Base-by-base conservation (phyloP, 2,888 invertebrate genomes). In the Chromoteleia sp. region DNA sequence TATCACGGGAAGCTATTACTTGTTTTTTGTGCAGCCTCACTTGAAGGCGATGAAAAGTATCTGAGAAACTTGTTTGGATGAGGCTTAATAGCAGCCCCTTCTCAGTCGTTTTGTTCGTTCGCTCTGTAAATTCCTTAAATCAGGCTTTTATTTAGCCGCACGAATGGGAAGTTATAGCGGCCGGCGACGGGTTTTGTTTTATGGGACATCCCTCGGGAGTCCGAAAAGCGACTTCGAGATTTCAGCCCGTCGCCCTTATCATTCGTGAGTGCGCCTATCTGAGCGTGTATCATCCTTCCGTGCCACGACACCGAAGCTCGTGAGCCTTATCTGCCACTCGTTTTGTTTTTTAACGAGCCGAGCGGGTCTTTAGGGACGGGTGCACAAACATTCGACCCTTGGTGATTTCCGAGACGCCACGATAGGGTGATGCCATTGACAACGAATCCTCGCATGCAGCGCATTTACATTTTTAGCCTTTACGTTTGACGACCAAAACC, bases 321-420 rank as follows among this genome's bases (percentile, higher is more conserved):
- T 54, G 73, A 67, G 76, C 39, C 78, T 83, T 81, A 83, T 82
- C 83, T 76, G 70, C 56, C 59, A 77, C 82, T 83, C 85, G 85
- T 86, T 87, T 85, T 86, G 85, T 84, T 81, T 81, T 82, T 80
- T 85, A 87, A 86, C 86, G 86, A 87, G 85, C 82, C 79, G 71
- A 82, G 83, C 84, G 71, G 70, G 80, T 86, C 84, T 82, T 78
- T 78, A 63, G 75, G 75, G 81, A 80, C 77, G 70, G 70, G 65
- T 58, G 68, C 75, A 75, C 74, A 73, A 78, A 78, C 70, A 75
- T 78, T 82, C 82, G 75, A 82, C 82, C 82, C 82, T 59, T 78
- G 58, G 65, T 82, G 82, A 74, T 78, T 78, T 78, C 61, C 58
- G 74, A 74, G 70, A 70, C 77, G 61, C 78, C 74, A 75, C 63